A percentile compares a stretch with the other conserved stretches of the same genome.
phyloP scores from a whole-genome alignment of 2,797 vertebrate genomes.

The Clarias laeviceps region DNA sequence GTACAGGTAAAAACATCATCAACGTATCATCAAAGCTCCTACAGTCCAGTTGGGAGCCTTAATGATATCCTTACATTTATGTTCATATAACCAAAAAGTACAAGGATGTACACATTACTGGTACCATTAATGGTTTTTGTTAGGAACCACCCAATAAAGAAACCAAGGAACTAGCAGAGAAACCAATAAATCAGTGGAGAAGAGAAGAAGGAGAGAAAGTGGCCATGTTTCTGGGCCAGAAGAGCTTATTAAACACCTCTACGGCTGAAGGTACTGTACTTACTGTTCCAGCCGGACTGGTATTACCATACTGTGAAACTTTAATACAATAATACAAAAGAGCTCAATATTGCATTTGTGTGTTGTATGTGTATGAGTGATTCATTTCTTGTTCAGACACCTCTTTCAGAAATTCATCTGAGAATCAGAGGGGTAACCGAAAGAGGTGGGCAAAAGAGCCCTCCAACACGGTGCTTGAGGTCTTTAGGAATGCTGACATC shows the following conservation, averaged over 20 bases:
- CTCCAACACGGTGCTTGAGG: slow-evolving; percentile 66
- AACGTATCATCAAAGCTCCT: neutral
- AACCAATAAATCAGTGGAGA: slow-evolving; percentile 61
- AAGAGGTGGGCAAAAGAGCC: slow-evolving; percentile 77
- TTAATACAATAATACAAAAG: no score
- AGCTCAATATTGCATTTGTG: neutral
- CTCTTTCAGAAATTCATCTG: slow-evolving; percentile 12
- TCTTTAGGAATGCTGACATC: slow-evolving; percentile 76
- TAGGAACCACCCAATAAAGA: slow-evolving; percentile 33
- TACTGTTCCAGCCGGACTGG: neutral
- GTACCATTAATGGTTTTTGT: neutral
- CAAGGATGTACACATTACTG: neutral
- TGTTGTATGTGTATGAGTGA: neutral
- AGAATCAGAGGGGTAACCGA: slow-evolving; percentile 58
- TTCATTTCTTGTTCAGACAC: slow-evolving; percentile 32
- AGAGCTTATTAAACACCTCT: slow-evolving; percentile 64
- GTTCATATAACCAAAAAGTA: neutral
- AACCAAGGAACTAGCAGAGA: slow-evolving; percentile 49
- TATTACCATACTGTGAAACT: neutral
- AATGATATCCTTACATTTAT: neutral
- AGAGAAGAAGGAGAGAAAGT: slow-evolving; percentile 67
- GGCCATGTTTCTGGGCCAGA: slow-evolving; percentile 66
- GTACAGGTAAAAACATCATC: neutral
- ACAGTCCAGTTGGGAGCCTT: neutral
- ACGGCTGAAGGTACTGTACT: slow-evolving; percentile 74